Percentiles rank a stretch among this genome's conserved stretches.
phyloP scores from a whole-genome alignment of 1,140 invertebrate species.

The Anagrus nilaparvatae region DNA sequence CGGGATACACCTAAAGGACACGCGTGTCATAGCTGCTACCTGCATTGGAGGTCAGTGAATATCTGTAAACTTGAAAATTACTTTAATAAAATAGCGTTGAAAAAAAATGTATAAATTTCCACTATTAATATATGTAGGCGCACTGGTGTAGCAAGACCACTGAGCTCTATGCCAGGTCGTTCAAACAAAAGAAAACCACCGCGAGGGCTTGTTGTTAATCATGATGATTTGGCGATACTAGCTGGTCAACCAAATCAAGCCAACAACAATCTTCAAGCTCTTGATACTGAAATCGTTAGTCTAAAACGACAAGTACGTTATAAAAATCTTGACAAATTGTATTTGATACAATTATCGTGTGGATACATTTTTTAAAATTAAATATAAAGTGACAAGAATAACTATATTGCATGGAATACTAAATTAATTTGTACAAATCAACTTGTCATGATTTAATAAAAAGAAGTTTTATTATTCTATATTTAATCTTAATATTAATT shows the following conservation, averaged over 20 bases:
- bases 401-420: too few relatives aligned
- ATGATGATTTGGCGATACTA: constrained; percentile 86
- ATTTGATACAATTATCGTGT: constrained; percentile 28
- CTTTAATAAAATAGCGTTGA: constrained; percentile 2
- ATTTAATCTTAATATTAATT: constrained; percentile 11
- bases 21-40: constrained; percentile 69
- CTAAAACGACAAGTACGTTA: constrained; percentile 85
- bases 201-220: constrained; percentile 92
- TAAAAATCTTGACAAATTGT: constrained; percentile 12
- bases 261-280: constrained; percentile 75
- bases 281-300: constrained; percentile 88
- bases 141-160: constrained; percentile 39
- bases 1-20: constrained; percentile 64
- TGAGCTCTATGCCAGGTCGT: constrained; percentile 54
- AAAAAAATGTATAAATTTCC: background rate
- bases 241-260: constrained; percentile 62
- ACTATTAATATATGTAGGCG: constrained; percentile 28
- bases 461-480: constrained; percentile 4
- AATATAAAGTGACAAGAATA: too few relatives aligned
- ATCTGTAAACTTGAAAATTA: constrained; percentile 3
- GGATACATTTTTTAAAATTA: constrained; percentile 44
- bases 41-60: constrained; percentile 63
- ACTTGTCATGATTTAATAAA: background rate
- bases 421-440: too few relatives aligned
- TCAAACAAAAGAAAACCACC: constrained; percentile 83